phyloP scores from a whole-genome alignment of 2,113 vertebrate species.

The Furnarius figulus region DNA sequence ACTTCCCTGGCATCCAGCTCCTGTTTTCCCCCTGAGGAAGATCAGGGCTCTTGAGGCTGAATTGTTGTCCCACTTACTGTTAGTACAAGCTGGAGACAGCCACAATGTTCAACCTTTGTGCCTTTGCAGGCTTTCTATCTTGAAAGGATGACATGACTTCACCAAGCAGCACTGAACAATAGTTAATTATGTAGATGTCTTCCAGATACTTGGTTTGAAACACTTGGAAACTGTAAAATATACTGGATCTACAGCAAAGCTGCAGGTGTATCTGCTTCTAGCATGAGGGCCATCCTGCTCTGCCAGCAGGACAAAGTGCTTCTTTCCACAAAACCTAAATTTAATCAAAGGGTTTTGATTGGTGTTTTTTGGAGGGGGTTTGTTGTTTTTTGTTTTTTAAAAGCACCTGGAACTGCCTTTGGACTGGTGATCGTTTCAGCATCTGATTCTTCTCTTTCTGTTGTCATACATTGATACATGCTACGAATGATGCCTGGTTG shows the following conservation, averaged over 20 bases:
- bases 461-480: rapidly evolving
- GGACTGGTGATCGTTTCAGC: neutral
- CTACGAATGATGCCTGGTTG: neutral
- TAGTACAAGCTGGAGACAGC: neutral
- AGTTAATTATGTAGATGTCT: neutral
- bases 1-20: neutral
- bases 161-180: neutral
- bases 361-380: neutral
- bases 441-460: neutral
- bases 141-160: neutral
- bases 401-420: neutral
- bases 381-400: neutral
- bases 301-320: neutral
- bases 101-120: neutral
- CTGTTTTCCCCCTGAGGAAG: neutral
- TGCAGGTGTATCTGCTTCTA: neutral
- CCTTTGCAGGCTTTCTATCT: neutral
- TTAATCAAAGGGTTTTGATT: neutral
- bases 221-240: neutral
- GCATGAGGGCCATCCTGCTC: neutral
- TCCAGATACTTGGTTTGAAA: neutral
- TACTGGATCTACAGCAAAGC: neutral
- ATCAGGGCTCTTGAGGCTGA: neutral
- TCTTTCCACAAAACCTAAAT: neutral
- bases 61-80: neutral